phyloP scores from a whole-genome alignment of 2,113 vertebrate species.

The Trinectes maculatus region DNA sequence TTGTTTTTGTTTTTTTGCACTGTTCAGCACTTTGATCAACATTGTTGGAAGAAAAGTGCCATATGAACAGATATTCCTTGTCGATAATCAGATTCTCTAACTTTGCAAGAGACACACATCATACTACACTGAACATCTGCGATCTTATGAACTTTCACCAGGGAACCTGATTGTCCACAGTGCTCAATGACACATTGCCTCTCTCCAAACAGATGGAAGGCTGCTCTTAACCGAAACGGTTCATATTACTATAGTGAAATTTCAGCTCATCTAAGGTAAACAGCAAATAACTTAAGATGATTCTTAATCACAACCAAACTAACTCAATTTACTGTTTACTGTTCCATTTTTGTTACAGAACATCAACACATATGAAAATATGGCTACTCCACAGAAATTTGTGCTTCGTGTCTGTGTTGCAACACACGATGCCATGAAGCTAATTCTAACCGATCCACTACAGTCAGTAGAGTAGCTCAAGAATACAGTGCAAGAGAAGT shows the following conservation, averaged over 20 bases:
- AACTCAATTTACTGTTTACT: too few species aligned
- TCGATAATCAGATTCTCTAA: not conserved
- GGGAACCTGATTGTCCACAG: slow-evolving; percentile 1
- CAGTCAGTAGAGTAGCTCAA: slow-evolving; percentile 1
- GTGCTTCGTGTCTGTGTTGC: not conserved
- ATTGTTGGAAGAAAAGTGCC: too few species aligned
- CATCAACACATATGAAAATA: too few species aligned
- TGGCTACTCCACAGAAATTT: not conserved
- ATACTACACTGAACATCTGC: slow-evolving; percentile 19
- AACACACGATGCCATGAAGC: not conserved
- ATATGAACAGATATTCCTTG: slow-evolving; percentile 7
- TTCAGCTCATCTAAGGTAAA: too few species aligned
- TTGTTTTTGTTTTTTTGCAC: too few species aligned
- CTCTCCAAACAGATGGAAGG: slow-evolving; percentile 14
- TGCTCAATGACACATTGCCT: slow-evolving; percentile 26
- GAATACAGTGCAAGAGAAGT: not conserved
- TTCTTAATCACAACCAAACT: too few species aligned
- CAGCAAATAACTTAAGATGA: too few species aligned
- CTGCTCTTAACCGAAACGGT: slow-evolving; percentile 15
- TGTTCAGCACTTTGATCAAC: too few species aligned
- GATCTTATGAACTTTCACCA: slow-evolving; percentile 13
- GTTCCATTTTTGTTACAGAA: too few species aligned
- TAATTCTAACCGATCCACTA: not conserved
- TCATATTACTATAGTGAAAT: not conserved
- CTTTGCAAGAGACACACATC: slow-evolving; percentile 7